Conservation (phyloP, 2,888 invertebrate genomes). For the Tryphoninae sp. region DNA sequence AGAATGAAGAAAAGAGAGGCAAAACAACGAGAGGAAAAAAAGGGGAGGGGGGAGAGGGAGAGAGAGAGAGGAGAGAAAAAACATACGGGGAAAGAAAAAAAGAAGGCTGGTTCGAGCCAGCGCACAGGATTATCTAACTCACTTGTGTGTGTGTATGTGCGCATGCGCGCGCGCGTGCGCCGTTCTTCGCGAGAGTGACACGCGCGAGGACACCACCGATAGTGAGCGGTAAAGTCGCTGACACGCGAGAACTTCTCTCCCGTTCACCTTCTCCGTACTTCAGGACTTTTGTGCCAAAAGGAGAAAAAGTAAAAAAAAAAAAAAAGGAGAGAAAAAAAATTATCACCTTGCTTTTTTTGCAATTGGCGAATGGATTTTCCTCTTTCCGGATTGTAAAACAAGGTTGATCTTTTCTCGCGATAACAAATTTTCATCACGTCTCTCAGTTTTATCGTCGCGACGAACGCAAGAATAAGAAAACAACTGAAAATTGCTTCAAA, state of each 20-base stretch:
- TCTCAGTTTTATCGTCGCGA: neutral
- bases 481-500: neutral
- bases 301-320: too few species aligned
- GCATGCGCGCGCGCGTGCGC: too few species aligned
- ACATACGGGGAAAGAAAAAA: slow-evolving; percentile 1
- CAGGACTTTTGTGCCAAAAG: slow-evolving; percentile 15
- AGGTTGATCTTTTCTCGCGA: neutral
- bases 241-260: slow-evolving; percentile 45
- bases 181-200: neutral
- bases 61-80: slow-evolving; percentile 16
- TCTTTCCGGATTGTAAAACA: too few species aligned
- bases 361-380: neutral
- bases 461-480: neutral
- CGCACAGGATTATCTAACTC: neutral
- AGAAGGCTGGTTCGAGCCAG: neutral
- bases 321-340: too few species aligned
- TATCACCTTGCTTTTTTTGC: neutral
- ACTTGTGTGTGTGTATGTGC: neutral
- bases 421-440: neutral
- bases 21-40: slow-evolving; percentile 42
- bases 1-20: slow-evolving; percentile 20
- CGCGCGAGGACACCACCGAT: neutral
- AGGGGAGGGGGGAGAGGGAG: slow-evolving; percentile 25
- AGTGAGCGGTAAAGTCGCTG: slow-evolving; percentile 11
- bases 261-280: slow-evolving; percentile 21